Evolutionary conservation across 2,113 vertebrate species (phyloP), one percentile per base, ranked within the genome.

Genomic region (Oriolus oriolus): DNA sequence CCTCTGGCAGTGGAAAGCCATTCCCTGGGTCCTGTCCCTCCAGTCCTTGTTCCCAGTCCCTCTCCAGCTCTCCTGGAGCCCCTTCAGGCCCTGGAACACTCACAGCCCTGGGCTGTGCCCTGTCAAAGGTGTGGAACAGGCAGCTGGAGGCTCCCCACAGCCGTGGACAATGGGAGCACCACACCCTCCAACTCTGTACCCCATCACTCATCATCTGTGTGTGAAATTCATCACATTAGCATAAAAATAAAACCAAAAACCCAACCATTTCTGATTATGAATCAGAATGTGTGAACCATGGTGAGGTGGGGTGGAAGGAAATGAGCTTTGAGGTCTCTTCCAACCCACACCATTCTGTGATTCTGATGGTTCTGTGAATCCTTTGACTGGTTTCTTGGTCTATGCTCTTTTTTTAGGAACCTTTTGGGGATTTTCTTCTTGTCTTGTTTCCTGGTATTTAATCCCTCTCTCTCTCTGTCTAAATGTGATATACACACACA

Each of bases 131-230:
- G 79, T 45, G 64, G 42, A 49, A 23, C 18, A 19, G 70, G 59
- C 49, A 56, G 60, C n/a, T n/a, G 60, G 59, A 56, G 50, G 61
- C 31, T 66, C 28, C n/a, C n/a, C 24, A 13, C 28, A 24, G 24
- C 63, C 1, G 0, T 3, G 33, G 23, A 11, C 45, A n/a, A 13
- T 9, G 49, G 65, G 16, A 54, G 3, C n/a, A 8, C 10, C 16
- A 1, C 41, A 33, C 17, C 27, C 31, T 13, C 53, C 45, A 15
- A 0, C 39, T 24, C 39, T 6, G 9, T n/a, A 9, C 20, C 17
- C 42, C 30, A 47, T 42, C 42, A 42, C 42, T 42, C 42, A 42
- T 16, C 42, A 8, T 10, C 16, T 30, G 26, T 22, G 16, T 27
- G 35, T 23, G 44, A 89, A 50, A 73, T 24, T 27, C 19, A 37